Percentiles rank a stretch among this genome's conserved stretches.
These are phyloP conservation scores for Lepidurus arcticus DNA, from an alignment of 1,140 invertebrate species.

Conservation along the genomic window DNA sequence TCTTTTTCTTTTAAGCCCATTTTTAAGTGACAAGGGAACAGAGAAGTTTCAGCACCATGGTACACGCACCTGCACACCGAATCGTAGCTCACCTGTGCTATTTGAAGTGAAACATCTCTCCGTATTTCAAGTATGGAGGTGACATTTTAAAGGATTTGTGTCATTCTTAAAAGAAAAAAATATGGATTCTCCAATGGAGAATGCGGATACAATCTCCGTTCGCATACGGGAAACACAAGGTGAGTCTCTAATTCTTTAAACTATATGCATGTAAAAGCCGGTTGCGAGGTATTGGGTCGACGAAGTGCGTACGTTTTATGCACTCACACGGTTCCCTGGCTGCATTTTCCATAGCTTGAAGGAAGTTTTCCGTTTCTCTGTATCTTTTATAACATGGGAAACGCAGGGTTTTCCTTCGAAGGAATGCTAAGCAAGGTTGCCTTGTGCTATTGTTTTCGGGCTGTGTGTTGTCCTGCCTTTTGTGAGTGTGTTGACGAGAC, in stretches of 20 bases:
- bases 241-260: not conserved
- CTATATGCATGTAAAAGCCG: no score
- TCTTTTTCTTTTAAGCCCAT: not conserved
- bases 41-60: not conserved
- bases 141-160: not conserved
- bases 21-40: not conserved
- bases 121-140: not conserved
- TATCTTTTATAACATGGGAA: not conserved
- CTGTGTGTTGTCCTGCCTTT: not conserved
- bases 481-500: not conserved
- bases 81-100: no score
- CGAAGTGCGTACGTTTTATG: slow-evolving; percentile 10
- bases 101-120: not conserved
- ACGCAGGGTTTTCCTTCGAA: not conserved
- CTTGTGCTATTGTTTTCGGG: not conserved
- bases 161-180: not conserved
- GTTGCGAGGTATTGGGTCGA: not conserved
- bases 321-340: not conserved
- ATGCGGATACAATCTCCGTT: not conserved
- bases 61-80: no score
- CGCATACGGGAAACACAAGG: not conserved
- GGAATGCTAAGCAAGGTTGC: not conserved
- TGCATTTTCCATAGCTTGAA: not conserved
- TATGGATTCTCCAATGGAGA: not conserved
- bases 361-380: not conserved